Conservation (phyloP, 2,888 invertebrate species). For the Scaptodrosophila latifasciaeformis region DNA sequence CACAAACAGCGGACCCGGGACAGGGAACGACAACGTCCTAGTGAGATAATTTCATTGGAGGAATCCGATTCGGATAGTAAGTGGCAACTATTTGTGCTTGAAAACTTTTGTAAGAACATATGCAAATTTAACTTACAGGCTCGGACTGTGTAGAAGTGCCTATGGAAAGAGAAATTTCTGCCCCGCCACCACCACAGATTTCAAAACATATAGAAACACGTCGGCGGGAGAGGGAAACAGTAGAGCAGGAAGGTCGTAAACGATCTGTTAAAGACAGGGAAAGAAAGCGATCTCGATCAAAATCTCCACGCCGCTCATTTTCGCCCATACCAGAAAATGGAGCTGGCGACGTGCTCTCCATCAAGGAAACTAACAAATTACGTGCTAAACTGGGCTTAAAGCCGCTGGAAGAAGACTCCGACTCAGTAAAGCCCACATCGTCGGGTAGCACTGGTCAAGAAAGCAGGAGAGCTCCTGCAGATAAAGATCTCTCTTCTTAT, state of each 20-base stretch:
- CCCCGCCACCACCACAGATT: slow-evolving; percentile 65
- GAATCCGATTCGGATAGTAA: slow-evolving; percentile 75
- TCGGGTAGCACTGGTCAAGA: slow-evolving; percentile 28
- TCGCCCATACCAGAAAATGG: slow-evolving; percentile 74
- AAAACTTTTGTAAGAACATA: slow-evolving; percentile 24
- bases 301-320: slow-evolving; percentile 45
- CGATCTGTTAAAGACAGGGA: slow-evolving; percentile 36
- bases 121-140: slow-evolving; percentile 69
- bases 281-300: slow-evolving; percentile 43
- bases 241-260: slow-evolving; percentile 34
- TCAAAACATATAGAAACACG: slow-evolving; percentile 61
- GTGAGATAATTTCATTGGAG: slow-evolving; percentile 67
- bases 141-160: slow-evolving; percentile 75
- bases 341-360: slow-evolving; percentile 80
- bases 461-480: slow-evolving; percentile 36
- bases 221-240: slow-evolving; percentile 32
- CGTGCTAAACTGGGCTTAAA: slow-evolving; percentile 95
- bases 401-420: slow-evolving; percentile 84
- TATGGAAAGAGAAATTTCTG: slow-evolving; percentile 44
- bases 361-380: slow-evolving; percentile 91
- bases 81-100: no score
- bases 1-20: slow-evolving; percentile 50
- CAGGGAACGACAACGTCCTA: slow-evolving; percentile 43
- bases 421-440: slow-evolving; percentile 67
- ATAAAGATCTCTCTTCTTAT: slow-evolving; percentile 66